These are phyloP conservation scores for Drosophila ustulata DNA, from an alignment of 2,888 invertebrate species.

Conservation along the genomic window DNA sequence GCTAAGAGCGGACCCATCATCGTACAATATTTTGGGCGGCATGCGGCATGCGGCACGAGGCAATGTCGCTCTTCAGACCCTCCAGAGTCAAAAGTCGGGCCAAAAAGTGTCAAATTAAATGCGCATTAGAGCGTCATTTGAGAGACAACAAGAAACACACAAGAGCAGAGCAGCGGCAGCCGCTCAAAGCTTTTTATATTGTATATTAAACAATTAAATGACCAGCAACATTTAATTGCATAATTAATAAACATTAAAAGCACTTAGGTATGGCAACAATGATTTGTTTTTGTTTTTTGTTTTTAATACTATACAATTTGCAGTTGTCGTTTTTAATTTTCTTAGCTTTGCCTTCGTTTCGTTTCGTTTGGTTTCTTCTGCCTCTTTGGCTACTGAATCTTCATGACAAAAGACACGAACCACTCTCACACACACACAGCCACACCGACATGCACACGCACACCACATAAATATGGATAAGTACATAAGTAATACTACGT, in stretches of 20 bases:
- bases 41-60: conserved; percentile 74
- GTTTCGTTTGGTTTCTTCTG: conserved; percentile 21
- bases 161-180: conserved; percentile 30
- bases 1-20: conserved; percentile 61
- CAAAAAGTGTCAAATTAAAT: conserved; percentile 80
- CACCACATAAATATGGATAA: conserved; percentile 14
- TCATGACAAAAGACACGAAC: conserved; percentile 65
- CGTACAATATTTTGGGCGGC: conserved; percentile 31
- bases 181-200: conserved; percentile 39
- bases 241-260: conserved; percentile 82
- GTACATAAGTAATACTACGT: conserved; percentile 30
- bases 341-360: conserved; percentile 4
- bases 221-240: conserved; percentile 80
- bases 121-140: conserved; percentile 78
- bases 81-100: conserved; percentile 70
- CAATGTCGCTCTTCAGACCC: conserved; percentile 36
- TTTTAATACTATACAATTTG: conserved; percentile 77
- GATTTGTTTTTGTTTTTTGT: conserved; percentile 9
- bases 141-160: conserved; percentile 50
- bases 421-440: conserved; percentile 19
- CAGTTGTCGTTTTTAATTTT: conserved; percentile 54
- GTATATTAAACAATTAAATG: conserved; percentile 76
- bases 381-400: conserved; percentile 38
- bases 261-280: conserved; percentile 75
- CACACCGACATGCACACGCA: not conserved